These are phyloP conservation scores for Poeciliopsis occidentalis DNA, from an alignment of 2,113 vertebrate genomes.

Conservation along the genomic window DNA sequence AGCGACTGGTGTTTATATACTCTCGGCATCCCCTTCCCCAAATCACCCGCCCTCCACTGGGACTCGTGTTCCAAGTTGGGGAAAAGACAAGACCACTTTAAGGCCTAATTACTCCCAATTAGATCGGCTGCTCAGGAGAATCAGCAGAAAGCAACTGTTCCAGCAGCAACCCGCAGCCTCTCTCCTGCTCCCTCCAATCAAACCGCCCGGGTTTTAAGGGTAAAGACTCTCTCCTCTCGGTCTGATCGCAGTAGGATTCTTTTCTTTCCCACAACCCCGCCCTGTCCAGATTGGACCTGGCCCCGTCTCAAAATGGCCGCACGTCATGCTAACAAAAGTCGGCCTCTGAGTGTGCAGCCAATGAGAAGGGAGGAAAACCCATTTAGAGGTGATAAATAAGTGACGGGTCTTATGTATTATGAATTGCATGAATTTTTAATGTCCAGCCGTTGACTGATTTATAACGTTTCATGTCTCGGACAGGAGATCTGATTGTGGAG, in stretches of 20 bases:
- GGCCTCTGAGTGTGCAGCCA: constrained; percentile 46
- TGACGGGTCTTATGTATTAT: constrained; percentile 85
- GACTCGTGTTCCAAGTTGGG: constrained; percentile 59
- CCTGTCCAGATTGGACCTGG: constrained; percentile 9
- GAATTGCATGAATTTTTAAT: constrained; percentile 94
- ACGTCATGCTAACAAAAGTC: constrained; percentile 35
- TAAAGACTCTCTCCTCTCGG: background rate
- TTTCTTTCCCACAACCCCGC: too few species aligned
- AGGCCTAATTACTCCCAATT: constrained; percentile 72
- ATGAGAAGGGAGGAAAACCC: constrained; percentile 74
- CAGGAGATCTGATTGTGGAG: constrained; percentile 79
- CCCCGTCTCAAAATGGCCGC: constrained; percentile 49
- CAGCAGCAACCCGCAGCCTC: constrained; percentile 34
- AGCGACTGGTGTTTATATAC: constrained; percentile 21
- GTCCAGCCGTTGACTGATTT: constrained; percentile 84
- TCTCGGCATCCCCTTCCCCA: background rate
- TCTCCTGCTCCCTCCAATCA: constrained; percentile 46
- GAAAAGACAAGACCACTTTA: constrained; percentile 67
- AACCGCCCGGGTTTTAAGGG: constrained; percentile 18
- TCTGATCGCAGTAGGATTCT: background rate
- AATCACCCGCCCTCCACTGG: constrained; percentile 22
- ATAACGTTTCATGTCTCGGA: constrained; percentile 82
- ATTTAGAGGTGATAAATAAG: constrained; percentile 83
- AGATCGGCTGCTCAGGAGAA: constrained; percentile 60
- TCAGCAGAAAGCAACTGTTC: constrained; percentile 60